Conservation (phyloP, 2,888 invertebrate species). For the Tridacna gigas region DNA sequence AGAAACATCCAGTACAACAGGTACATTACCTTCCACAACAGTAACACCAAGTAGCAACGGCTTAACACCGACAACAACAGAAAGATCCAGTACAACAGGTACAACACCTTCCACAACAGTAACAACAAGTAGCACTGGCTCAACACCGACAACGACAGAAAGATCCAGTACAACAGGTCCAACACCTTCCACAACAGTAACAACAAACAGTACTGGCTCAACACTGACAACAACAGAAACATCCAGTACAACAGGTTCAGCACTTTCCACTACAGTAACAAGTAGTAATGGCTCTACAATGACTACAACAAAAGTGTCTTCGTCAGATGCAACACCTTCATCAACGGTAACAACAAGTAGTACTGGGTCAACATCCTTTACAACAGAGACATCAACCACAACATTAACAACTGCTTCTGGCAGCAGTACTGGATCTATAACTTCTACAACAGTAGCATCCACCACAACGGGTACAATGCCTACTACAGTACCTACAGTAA, state of each 20-base stretch:
- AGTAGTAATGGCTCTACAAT: conserved; percentile 2
- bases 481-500: background rate
- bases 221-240: conserved; percentile 21
- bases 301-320: background rate
- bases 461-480: background rate
- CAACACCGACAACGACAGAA: background rate
- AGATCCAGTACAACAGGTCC: background rate
- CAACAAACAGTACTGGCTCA: conserved; percentile 11
- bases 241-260: background rate
- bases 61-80: conserved; percentile 11
- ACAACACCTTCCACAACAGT: background rate
- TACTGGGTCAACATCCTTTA: background rate
- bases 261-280: background rate
- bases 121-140: background rate
- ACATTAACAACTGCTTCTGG: conserved; percentile 3
- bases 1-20: background rate
- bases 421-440: background rate
- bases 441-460: background rate
- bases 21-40: conserved; percentile 3
- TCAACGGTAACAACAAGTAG: conserved; percentile 15
- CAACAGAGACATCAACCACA: conserved; percentile 12
- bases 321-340: conserved; percentile 13
- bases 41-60: background rate
- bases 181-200: background rate
- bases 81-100: background rate